Percentiles rank a stretch among this genome's conserved stretches.
These are phyloP conservation scores for Fringilla coelebs DNA, from an alignment of 2,797 vertebrate species.

Conservation along the genomic window DNA sequence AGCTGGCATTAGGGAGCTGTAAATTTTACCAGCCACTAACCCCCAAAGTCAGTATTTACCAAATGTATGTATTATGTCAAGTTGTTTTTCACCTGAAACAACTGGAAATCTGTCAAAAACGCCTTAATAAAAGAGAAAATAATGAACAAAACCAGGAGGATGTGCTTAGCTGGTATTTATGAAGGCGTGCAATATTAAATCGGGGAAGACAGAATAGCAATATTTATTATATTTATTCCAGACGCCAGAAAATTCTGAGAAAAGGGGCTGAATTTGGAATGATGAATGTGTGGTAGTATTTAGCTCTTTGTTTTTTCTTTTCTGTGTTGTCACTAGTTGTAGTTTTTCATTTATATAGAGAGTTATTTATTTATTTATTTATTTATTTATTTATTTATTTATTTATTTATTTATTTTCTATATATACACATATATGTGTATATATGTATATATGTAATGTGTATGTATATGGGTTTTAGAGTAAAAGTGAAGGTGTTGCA, in stretches of 20 bases:
- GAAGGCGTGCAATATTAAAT: not conserved
- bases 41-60: not conserved
- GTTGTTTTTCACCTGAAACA: not conserved
- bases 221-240: not conserved
- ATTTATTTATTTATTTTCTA: too few species aligned
- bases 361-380: too few species aligned
- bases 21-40: not conserved
- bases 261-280: not conserved
- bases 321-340: not conserved
- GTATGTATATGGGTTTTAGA: not conserved
- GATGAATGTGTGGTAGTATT: not conserved
- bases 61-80: not conserved
- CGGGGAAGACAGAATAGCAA: not conserved
- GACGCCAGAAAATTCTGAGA: not conserved
- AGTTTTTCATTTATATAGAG: not conserved
- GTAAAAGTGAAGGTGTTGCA: not conserved
- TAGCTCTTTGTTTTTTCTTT: not conserved
- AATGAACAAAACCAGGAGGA: not conserved
- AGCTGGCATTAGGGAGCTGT: not conserved
- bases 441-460: not conserved
- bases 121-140: not conserved
- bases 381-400: too few species aligned
- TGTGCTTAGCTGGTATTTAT: not conserved
- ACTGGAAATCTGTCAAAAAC: not conserved
- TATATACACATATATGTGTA: accelerated